These are phyloP conservation scores for Hapalemur alaotrensis DNA, from an alignment of 2,797 vertebrate species.

Conservation along the genomic window DNA sequence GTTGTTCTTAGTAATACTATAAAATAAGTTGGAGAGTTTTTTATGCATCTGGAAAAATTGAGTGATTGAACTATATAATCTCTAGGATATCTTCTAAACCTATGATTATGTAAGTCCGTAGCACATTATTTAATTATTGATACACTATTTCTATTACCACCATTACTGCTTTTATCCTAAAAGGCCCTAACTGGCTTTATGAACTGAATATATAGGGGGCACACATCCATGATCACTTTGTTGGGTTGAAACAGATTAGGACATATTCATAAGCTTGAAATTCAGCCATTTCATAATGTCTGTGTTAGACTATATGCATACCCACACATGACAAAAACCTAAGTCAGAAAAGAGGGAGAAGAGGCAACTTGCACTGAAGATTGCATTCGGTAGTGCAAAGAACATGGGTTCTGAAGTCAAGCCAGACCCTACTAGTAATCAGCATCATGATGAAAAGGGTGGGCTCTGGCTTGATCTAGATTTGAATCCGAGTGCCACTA, in stretches of 20 bases:
- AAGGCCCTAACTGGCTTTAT: background rate
- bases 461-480: background rate
- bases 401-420: background rate
- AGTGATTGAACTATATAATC: background rate
- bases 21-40: conserved; percentile 1
- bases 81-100: background rate
- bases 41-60: background rate
- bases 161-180: background rate
- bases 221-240: background rate
- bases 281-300: background rate
- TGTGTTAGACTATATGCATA: background rate
- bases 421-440: background rate
- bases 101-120: background rate
- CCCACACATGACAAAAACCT: background rate
- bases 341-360: background rate
- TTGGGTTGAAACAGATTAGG: background rate
- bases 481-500: background rate
- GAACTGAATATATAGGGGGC: background rate
- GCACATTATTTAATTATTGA: background rate
- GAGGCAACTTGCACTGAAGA: background rate
- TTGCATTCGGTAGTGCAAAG: background rate
- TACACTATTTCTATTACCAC: background rate
- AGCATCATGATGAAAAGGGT: background rate
- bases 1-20: background rate
- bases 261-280: background rate